A percentile compares a stretch with the other conserved stretches of the same genome.
Conservation (phyloP, 2,888 invertebrate species). For the Gonocerus acuteangulatus region DNA sequence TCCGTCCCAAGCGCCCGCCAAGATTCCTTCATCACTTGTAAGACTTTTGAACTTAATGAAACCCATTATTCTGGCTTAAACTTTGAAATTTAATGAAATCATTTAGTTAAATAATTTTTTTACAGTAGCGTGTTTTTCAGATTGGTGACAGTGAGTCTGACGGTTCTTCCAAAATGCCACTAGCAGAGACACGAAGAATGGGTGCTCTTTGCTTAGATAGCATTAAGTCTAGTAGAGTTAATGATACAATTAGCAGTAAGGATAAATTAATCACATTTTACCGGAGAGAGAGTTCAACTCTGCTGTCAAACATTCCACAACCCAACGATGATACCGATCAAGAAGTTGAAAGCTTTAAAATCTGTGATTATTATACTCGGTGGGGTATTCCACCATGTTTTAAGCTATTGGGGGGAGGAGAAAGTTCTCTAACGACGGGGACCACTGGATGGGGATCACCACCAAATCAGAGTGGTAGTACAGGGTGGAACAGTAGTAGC, state of each 20-base stretch:
- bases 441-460: conserved; percentile 73
- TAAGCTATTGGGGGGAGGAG: conserved; percentile 68
- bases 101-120: too few relatives aligned
- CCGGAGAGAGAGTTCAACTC: conserved; percentile 35
- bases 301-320: conserved; percentile 38
- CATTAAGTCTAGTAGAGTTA: conserved; percentile 40
- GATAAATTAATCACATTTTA: conserved; percentile 33
- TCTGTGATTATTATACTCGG: conserved; percentile 38
- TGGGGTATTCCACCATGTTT: conserved; percentile 58
- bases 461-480: conserved; percentile 51
- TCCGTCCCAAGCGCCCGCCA: conserved; percentile 37
- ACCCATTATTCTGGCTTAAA: neutral
- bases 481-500: conserved; percentile 46
- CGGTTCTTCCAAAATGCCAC: conserved; percentile 35
- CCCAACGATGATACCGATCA: conserved; percentile 34
- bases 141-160: conserved; percentile 33
- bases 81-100: neutral
- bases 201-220: conserved; percentile 49
- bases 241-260: conserved; percentile 37
- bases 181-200: conserved; percentile 42
- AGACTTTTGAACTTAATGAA: conserved; percentile 2
- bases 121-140: conserved; percentile 25
- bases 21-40: conserved; percentile 33
- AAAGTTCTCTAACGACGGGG: conserved; percentile 66
- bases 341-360: conserved; percentile 35